phyloP scores from a whole-genome alignment of 2,113 vertebrate genomes.

The Promerops cafer region DNA sequence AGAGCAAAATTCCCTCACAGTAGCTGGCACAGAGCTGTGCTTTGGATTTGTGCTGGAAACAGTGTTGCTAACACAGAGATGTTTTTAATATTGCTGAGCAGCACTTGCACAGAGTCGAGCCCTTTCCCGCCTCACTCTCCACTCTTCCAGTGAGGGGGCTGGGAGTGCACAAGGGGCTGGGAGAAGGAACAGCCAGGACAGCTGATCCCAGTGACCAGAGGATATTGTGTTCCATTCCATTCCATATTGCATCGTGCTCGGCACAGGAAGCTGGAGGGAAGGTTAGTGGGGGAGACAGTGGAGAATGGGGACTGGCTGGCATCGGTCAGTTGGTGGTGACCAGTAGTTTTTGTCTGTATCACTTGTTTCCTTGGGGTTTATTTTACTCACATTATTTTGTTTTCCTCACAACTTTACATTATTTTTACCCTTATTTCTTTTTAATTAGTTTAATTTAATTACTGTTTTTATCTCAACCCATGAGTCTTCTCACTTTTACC shows the following conservation, averaged over 20 bases:
- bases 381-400: background rate
- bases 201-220: too few relatives aligned
- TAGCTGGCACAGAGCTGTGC: background rate
- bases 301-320: background rate
- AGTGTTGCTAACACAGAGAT: background rate
- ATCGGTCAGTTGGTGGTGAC: rapidly evolving
- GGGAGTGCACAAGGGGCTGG: background rate
- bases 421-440: background rate
- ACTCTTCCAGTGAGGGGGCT: rapidly evolving
- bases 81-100: background rate
- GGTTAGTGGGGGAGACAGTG: rapidly evolving
- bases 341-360: background rate
- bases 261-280: background rate
- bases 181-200: background rate
- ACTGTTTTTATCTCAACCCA: background rate
- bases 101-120: background rate
- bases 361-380: background rate
- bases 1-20: background rate
- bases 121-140: background rate
- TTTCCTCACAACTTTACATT: background rate
- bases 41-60: background rate
- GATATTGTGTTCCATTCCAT: background rate
- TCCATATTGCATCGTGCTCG: too few relatives aligned
- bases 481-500: background rate
- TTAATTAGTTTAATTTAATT: background rate